These are phyloP conservation scores for Motacilla alba DNA, from an alignment of 2,113 vertebrate genomes.

Conservation along the genomic window DNA sequence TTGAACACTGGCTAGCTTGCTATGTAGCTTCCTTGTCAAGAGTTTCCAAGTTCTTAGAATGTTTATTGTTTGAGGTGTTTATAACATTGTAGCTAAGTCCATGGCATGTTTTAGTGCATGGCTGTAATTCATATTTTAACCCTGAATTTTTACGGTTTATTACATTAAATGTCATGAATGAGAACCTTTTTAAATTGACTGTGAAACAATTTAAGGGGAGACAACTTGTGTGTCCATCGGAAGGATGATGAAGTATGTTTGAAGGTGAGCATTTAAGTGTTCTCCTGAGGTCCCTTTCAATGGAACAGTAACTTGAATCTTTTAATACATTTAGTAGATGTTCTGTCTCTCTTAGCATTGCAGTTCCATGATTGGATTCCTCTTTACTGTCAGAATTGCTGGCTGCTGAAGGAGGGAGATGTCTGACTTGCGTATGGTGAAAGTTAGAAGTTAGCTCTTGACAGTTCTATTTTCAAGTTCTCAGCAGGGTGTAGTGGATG, in stretches of 20 bases:
- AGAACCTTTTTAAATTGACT: background rate
- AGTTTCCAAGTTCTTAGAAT: background rate
- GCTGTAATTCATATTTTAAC: background rate
- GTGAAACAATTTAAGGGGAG: background rate
- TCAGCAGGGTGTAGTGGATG: background rate
- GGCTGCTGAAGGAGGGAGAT: background rate
- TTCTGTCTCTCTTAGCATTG: background rate
- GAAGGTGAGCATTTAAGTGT: background rate
- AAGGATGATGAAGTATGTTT: background rate
- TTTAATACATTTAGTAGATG: background rate
- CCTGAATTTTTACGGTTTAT: background rate
- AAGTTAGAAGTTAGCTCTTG: background rate
- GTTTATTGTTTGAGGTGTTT: constrained; percentile 4
- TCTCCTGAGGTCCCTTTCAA: background rate
- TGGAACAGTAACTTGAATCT: background rate
- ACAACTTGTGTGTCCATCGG: background rate
- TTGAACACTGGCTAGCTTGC: background rate
- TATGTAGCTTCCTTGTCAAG: background rate
- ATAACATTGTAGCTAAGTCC: background rate
- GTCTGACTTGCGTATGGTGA: background rate
- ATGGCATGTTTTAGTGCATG: background rate
- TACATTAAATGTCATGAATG: background rate
- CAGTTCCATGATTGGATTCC: background rate
- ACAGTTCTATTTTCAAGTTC: background rate
- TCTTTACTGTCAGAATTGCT: background rate